Conservation (phyloP, 2,888 invertebrate genomes). For the Digitonthophagus gazella region DNA sequence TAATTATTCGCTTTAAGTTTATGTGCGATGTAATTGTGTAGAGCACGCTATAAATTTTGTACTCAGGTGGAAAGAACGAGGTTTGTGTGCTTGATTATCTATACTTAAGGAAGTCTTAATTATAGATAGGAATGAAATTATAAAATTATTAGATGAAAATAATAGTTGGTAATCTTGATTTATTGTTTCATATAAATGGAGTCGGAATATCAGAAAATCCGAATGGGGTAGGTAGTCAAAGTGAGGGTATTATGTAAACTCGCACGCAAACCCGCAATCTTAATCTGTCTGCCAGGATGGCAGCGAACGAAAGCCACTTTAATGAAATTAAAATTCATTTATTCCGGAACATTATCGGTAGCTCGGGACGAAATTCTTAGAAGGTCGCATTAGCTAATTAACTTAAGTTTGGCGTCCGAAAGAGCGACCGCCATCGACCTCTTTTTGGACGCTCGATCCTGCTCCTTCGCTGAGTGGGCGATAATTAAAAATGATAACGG, state of each 20-base stretch:
- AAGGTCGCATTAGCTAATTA: constrained; percentile 50
- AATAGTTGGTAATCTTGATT: background rate
- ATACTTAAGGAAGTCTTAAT: no score
- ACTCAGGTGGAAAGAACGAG: background rate
- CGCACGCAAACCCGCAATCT: constrained; percentile 49
- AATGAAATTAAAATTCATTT: constrained; percentile 54
- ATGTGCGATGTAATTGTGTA: background rate
- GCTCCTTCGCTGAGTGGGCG: background rate
- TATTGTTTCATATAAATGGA: background rate
- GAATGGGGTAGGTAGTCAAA: background rate
- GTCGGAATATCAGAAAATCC: background rate
- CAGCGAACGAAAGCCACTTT: constrained; percentile 47
- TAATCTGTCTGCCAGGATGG: constrained; percentile 42
- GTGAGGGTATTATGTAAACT: constrained; percentile 29
- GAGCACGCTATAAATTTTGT: background rate
- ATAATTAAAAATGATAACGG: background rate
- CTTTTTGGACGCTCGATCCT: background rate
- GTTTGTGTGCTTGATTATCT: no score
- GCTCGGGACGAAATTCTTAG: constrained; percentile 45
- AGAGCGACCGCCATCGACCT: background rate
- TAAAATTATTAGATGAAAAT: no score
- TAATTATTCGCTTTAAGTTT: background rate
- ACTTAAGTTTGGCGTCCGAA: constrained; percentile 31
- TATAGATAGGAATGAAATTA: no score
- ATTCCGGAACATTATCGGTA: constrained; percentile 49